phyloP scores from a whole-genome alignment of 2,113 vertebrate genomes.

The Saguinus midas region DNA sequence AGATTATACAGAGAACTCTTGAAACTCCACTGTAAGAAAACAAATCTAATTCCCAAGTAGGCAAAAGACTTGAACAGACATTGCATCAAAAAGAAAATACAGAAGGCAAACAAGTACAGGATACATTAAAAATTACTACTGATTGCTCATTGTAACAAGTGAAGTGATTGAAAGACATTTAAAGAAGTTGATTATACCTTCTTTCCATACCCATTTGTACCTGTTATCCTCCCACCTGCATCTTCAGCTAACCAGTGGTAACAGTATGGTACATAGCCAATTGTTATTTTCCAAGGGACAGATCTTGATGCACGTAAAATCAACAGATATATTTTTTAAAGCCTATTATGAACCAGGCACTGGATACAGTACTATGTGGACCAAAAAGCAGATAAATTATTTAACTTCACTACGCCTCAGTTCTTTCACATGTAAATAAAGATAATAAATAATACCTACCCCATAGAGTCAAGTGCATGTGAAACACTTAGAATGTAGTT shows the following conservation, averaged over 20 bases:
- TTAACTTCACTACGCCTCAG: background rate
- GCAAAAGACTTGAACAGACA: background rate
- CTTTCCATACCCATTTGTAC: background rate
- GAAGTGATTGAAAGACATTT: background rate
- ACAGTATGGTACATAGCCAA: background rate
- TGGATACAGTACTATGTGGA: background rate
- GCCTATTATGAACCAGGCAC: background rate
- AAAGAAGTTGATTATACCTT: background rate
- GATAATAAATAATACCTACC: background rate
- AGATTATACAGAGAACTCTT: background rate
- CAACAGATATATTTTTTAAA: background rate
- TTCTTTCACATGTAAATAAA: background rate
- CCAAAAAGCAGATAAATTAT: background rate
- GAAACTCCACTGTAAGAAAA: background rate
- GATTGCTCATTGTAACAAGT: background rate
- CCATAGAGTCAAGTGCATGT: background rate
- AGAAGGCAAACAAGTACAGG: background rate
- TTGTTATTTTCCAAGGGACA: background rate
- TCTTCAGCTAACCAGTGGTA: background rate
- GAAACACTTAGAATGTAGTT: background rate
- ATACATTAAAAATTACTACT: background rate
- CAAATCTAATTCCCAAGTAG: background rate
- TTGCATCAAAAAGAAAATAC: background rate
- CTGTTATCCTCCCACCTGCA: background rate
- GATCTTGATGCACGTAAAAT: background rate